Conservation (phyloP, 2,113 vertebrate species). For the Colinus virginianus region DNA sequence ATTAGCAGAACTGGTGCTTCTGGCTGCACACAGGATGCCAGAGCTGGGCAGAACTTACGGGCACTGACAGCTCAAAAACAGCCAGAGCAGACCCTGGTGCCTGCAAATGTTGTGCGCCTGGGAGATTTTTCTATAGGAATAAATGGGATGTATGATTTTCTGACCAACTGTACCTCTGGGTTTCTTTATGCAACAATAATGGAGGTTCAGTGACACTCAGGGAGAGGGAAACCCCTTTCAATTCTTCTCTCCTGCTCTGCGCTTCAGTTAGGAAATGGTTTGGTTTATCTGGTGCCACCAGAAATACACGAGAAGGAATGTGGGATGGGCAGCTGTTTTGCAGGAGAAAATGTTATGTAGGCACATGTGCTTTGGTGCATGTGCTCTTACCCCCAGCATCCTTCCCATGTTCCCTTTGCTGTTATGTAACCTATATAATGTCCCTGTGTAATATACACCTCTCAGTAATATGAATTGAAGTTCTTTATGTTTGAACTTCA, state of each 20-base stretch:
- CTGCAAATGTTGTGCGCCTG: background rate
- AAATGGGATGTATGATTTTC: background rate
- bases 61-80: background rate
- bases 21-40: background rate
- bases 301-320: background rate
- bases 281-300: background rate
- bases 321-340: background rate
- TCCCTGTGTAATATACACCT: background rate
- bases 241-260: background rate
- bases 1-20: background rate
- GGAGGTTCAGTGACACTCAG: background rate
- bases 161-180: background rate
- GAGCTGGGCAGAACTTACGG: background rate
- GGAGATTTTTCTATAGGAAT: background rate
- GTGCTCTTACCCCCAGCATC: background rate
- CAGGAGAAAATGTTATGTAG: background rate
- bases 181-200: background rate
- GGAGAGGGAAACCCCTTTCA: background rate
- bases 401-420: background rate
- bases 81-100: background rate
- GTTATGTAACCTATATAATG: background rate
- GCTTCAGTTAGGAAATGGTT: background rate
- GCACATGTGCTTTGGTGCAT: fast-evolving
- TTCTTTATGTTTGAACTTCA: background rate
- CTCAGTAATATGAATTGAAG: background rate